Evolutionary conservation across 2,888 invertebrate genomes (phyloP), one percentile per base, ranked within the genome.

Genomic region (Blomia tropicalis): DNA sequence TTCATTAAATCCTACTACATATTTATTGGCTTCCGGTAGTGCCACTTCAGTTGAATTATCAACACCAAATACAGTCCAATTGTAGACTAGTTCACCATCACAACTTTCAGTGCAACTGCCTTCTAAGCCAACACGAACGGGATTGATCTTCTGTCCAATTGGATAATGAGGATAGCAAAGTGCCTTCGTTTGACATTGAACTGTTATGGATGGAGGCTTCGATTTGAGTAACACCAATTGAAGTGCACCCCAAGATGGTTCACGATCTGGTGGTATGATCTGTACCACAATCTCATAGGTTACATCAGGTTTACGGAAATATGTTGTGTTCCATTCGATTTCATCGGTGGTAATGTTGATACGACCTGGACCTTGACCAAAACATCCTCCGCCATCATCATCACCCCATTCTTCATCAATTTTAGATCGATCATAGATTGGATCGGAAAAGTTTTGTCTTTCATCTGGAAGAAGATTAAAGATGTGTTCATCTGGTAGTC

Each of bases 281-380:
- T 66, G 66, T 1, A 67, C 66, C 11, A 69, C 63, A 2, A 70
- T 66, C 58, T 47, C 51, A 27, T 47, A 47, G 27, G 51, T 25
- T 11, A 47, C n/a, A n/a, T 47, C 51, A 11, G 51, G 51, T 53
- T 61, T 64, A 32, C 65, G 63, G 47, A 70, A 70, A 1, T 69
- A 64, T 25, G 65, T 65, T 1, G 70, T 70, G 23, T 67, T 66
- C 66, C 69, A 69, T 11, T 65, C 66, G 2, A 69, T 65, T 54
- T 36, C 62, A 14, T 63, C 64, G 14, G 64, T 65, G 7, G 64
- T 66, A 1, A 68, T 62, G 58, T 67, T 67, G n/a, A 69, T 66
- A 51, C 66, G 64, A 66, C 69, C 70, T 25, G 68, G 68, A 23
- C 70, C 70, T 23, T 67, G 68, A 22, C 70, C 69, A 59, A 70